Base-by-base conservation (phyloP, 2,888 invertebrate species). In the Brachycybe producta region DNA sequence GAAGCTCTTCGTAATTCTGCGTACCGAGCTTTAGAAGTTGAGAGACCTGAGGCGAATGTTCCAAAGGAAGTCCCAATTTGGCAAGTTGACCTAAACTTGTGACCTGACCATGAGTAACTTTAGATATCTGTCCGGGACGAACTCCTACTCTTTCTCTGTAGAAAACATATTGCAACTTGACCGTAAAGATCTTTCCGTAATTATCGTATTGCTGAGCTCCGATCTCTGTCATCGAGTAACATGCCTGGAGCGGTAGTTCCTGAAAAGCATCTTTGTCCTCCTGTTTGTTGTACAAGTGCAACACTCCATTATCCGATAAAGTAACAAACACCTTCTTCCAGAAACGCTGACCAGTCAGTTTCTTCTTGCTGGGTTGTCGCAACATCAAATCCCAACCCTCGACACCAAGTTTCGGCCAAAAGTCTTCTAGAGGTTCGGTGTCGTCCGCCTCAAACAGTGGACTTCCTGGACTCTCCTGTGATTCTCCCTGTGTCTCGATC, bases 101-200 rank as follows among this genome's bases (percentile, higher is more conserved):
- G 0, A 90, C 88, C 57, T 91, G 79, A 53, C 88, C 61, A 38
- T 61, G 53, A 11, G 76, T 70, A 87, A 90, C 91, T 67, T 91
- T 91, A 52, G 87, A 86, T 54, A 91, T 87, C 67, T 91, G 90
- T 0, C 92, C 92, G 0, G 92, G 91, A 56, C 94, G 74, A 17
- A 94, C 90, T 1, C 97, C 97, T 0, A 97, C 94, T 11, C 95
- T 75, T 68, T 98, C 98, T 68, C 95, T 92, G 68, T 98, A 98
- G 69, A 95, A 91, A 50, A 97, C 85, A 65, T 94, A 95, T 68
- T 97, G 97, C 58, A 94, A 70, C 67, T 92, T 97, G 51, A 97
- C 79, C 0, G 98, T 98, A 72, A 98, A 97, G 60, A 98, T 95
- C 73, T 99, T 99, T 27, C 97, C 97, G 67, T 85, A 99, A 67